Base-by-base conservation (phyloP, 2,888 invertebrate genomes). In the Megamerina dolium region DNA sequence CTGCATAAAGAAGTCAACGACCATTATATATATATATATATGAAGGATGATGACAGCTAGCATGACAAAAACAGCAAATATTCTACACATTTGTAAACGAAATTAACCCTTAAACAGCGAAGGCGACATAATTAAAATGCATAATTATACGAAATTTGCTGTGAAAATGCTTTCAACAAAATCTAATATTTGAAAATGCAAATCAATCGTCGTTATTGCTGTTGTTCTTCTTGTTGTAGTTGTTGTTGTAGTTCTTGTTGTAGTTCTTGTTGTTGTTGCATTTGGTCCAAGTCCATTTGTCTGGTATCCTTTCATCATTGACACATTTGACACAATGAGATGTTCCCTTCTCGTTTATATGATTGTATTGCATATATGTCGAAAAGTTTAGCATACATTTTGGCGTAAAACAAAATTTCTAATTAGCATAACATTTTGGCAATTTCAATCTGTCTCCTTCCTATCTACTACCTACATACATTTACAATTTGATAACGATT, bases 351-450 rank as follows among this genome's bases (percentile, higher is more conserved):
- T 6, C 6, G 23, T 8, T 10, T 6, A 23, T 8, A 23, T 6
- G 23, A 23, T 10, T 8, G 23, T 10, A 8, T 23, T 23, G 23
- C 23, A 23, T 23, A n/a, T n/a, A n/a, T n/a, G n/a, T n/a, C n/a
- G n/a, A 5, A 5, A 13, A 27, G 27, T 41, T 41, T 42, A 38
- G 43, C 43, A 43, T 43, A 43, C 5, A 21, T 33, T 43, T 43
- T 32, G 43, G 33, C 34, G 38, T 17, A 10, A 13, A 23, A 13
- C n/a, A n/a, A 34, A 43, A 34, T 33, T 43, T 33, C 43, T 43
- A 32, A 43, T 43, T 43, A 43, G 43, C 43, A 43, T 43, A 43
- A 26, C 33, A 38, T 43, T 43, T 43, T 4, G 20, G 6, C 30
- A n/a, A 32, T 6, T 23, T 23, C 23, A 23, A 23, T 23, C 23